phyloP scores from a whole-genome alignment of 2,888 invertebrate species.

The Schizaphis graminum region DNA sequence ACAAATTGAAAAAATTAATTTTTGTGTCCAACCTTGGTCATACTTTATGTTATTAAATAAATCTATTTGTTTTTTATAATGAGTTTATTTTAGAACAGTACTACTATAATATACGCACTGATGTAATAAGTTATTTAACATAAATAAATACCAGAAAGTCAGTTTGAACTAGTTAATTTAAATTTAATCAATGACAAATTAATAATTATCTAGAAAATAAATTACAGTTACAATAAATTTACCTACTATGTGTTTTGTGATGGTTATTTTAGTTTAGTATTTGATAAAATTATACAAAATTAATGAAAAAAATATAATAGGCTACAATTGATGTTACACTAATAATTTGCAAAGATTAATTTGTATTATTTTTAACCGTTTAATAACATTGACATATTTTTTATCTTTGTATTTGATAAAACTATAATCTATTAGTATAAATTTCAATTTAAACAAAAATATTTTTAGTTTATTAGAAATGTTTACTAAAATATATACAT shows the following conservation, averaged over 20 bases:
- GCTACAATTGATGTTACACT: constrained; percentile 11
- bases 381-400: constrained; percentile 28
- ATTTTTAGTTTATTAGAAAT: background rate
- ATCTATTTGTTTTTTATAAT: background rate
- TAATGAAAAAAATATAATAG: constrained; percentile 50
- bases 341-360: constrained; percentile 20
- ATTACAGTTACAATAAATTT: constrained; percentile 39
- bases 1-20: too few relatives aligned
- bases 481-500: constrained; percentile 21
- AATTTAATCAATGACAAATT: constrained; percentile 28
- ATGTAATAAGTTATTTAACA: background rate
- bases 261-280: background rate
- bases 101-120: background rate
- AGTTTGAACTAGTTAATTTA: constrained; percentile 16
- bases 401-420: background rate
- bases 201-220: constrained; percentile 36
- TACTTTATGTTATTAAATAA: background rate
- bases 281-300: constrained; percentile 37
- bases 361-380: constrained; percentile 13
- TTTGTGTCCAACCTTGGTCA: background rate
- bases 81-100: background rate
- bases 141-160: background rate
- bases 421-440: background rate
- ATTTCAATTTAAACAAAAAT: constrained; percentile 35
- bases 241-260: constrained; percentile 20